A percentile compares a stretch with the other conserved stretches of the same genome.
phyloP scores from a whole-genome alignment of 2,888 invertebrate species.

The Epirrhoe tristata region DNA sequence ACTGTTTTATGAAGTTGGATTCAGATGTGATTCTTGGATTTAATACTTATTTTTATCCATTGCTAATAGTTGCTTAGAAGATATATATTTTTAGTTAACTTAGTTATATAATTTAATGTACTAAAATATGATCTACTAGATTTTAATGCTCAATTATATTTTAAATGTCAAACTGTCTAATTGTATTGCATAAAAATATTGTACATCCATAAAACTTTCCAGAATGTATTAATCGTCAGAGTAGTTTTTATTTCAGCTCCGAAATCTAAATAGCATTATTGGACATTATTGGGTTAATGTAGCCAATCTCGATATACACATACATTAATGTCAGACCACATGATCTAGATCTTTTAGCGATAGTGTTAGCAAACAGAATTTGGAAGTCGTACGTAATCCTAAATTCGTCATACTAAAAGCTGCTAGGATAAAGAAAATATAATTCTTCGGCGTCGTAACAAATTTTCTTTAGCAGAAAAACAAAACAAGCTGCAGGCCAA shows the following conservation, averaged over 20 bases:
- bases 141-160: no score
- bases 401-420: not conserved
- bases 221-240: not conserved
- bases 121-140: no score
- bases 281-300: not conserved
- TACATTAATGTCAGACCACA: not conserved
- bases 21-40: no score
- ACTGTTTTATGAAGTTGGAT: not conserved
- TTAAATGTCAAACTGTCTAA: no score
- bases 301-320: not conserved
- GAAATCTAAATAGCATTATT: not conserved
- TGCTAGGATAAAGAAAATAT: not conserved
- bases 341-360: not conserved
- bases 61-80: no score
- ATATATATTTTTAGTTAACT: no score
- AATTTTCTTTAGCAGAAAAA: not conserved
- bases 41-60: no score
- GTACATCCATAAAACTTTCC: not conserved
- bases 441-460: not conserved
- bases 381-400: not conserved
- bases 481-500: not conserved
- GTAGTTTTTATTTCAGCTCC: not conserved
- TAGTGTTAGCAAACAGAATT: not conserved
- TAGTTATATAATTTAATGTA: no score
- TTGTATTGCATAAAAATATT: not conserved